Evolutionary conservation across 2,113 vertebrate genomes (phyloP).

Genomic region (Dascyllus trimaculatus): DNA sequence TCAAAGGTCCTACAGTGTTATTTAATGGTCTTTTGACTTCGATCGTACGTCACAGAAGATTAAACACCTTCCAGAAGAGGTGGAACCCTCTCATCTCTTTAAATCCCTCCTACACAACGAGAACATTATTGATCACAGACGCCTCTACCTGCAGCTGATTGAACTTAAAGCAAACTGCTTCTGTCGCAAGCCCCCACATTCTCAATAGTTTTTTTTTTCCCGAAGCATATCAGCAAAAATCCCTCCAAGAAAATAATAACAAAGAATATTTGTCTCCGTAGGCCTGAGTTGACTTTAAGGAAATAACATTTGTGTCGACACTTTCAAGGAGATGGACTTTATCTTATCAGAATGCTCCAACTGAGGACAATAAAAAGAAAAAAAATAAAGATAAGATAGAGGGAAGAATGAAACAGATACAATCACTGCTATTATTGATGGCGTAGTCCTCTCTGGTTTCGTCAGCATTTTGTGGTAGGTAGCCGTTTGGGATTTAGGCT

Average conservation of each 20-base stretch:
- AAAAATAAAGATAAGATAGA: conserved; percentile 24
- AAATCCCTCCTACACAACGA: conserved; percentile 37
- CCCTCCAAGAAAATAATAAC: conserved; percentile 2
- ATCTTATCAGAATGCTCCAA: conserved; percentile 66
- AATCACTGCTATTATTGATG: conserved; percentile 61
- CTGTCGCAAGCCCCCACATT: background rate
- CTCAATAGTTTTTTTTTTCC: conserved; percentile 16
- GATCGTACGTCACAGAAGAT: background rate
- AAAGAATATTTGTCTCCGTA: conserved; percentile 36
- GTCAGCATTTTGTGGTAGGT: conserved; percentile 61
- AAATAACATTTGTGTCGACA: conserved; percentile 71
- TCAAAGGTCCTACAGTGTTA: background rate
- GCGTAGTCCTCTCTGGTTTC: conserved; percentile 25
- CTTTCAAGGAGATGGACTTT: conserved; percentile 55
- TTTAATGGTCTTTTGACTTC: conserved; percentile 28
- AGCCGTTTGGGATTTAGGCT: conserved; percentile 6
- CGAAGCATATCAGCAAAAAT: conserved; percentile 35
- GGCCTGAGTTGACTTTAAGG: conserved; percentile 55
- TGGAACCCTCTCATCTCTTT: conserved; percentile 29
- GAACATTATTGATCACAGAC: conserved; percentile 48
- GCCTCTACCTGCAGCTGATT: background rate
- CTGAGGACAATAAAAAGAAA: conserved; percentile 57
- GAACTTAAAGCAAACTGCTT: conserved; percentile 42
- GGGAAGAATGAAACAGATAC: conserved; percentile 49
- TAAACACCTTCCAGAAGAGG: conserved; percentile 19